Evolutionary conservation across 1,140 invertebrate species (phyloP).

Genomic region (Aphidius gifuensis): DNA sequence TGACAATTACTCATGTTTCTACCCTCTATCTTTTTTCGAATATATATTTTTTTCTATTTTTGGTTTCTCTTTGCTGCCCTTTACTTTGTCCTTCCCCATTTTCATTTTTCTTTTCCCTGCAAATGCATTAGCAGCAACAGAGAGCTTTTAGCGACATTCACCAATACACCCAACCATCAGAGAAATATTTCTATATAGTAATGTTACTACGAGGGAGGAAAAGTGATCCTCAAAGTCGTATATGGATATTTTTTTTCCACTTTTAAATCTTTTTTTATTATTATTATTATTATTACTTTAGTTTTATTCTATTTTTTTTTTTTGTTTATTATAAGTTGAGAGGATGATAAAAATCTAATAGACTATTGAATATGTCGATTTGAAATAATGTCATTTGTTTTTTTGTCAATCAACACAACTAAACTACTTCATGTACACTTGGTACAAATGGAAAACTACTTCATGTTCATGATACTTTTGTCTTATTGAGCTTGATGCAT

Average conservation of each 20-base stretch:
- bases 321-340: background rate
- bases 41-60: conserved; percentile 22
- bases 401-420: background rate
- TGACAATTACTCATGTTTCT: conserved; percentile 13
- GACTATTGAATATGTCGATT: conserved; percentile 19
- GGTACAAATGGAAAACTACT: too few relatives aligned
- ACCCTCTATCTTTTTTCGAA: conserved; percentile 17
- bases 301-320: too few relatives aligned
- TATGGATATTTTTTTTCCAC: conserved; percentile 9
- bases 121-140: conserved; percentile 53
- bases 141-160: conserved; percentile 55
- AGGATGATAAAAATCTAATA: conserved; percentile 30
- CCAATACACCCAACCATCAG: conserved; percentile 35
- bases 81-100: conserved; percentile 30
- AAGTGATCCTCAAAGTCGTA: background rate
- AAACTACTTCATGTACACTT: conserved; percentile 12
- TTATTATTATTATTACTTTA: conserved; percentile 19
- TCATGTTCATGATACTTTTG: too few relatives aligned
- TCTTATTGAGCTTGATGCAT: too few relatives aligned
- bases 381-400: conserved; percentile 23
- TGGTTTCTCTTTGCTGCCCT: background rate
- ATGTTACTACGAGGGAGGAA: conserved; percentile 6
- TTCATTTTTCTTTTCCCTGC: conserved; percentile 34
- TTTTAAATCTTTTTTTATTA: background rate
- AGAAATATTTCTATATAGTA: conserved; percentile 8